Conservation (phyloP, 2,113 vertebrate genomes). For the Rhabdomys dilectus region DNA sequence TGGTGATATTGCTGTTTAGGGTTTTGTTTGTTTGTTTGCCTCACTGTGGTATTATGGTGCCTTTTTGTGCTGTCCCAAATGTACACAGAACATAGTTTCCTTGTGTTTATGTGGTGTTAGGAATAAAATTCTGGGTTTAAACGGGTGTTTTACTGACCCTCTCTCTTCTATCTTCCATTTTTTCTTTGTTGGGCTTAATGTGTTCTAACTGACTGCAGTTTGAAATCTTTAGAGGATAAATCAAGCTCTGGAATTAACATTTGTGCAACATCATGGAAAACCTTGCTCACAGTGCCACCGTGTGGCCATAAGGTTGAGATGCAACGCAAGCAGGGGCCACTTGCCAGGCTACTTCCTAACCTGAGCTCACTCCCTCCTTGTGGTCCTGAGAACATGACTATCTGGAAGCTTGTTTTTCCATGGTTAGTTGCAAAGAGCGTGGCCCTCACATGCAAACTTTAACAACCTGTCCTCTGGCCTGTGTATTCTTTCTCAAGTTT, state of each 20-base stretch:
- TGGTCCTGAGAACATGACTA: background rate
- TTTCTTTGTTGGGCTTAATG: background rate
- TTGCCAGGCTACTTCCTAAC: background rate
- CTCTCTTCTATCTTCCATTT: background rate
- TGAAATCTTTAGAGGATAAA: background rate
- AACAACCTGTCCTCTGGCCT: no score
- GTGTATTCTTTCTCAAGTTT: background rate
- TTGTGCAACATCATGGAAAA: background rate
- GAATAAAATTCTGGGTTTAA: background rate
- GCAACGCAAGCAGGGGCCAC: background rate
- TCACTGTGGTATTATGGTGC: background rate
- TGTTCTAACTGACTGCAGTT: no score
- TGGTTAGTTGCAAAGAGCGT: background rate
- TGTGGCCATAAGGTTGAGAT: background rate
- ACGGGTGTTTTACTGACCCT: background rate
- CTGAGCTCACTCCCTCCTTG: background rate
- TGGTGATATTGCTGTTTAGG: background rate
- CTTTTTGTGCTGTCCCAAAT: background rate
- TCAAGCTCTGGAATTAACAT: background rate
- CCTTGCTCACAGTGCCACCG: slow-evolving; percentile 16
- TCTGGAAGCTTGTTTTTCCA: background rate
- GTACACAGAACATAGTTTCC: accelerated
- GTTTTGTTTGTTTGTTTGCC: background rate
- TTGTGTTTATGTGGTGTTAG: background rate
- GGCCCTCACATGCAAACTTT: background rate